Evolutionary conservation across 2,888 invertebrate genomes (phyloP), one percentile per base, ranked within the genome.

Genomic region (Lasioglossum leucozonium): DNA sequence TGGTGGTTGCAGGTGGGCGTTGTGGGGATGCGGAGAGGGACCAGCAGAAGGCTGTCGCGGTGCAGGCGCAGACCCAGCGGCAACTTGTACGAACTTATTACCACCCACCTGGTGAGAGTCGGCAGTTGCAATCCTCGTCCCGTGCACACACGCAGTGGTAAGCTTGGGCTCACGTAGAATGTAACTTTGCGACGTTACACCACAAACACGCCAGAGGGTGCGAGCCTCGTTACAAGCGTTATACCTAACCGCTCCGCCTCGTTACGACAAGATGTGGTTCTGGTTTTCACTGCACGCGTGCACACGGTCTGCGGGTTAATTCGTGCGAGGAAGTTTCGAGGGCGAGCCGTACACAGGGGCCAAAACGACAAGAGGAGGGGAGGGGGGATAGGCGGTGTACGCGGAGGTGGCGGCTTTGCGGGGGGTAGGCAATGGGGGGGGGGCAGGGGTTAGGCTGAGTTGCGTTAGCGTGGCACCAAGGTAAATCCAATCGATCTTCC

Each of bases 241-340:
- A 92, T 91, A 93, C 91, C 91, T 92, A 93, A 94, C 93, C 93
- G 89, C 93, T 90, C 82, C 90, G 89, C 91, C 92, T 92, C 93
- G 91, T 94, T 93, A 93, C 92, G 92, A 92, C 93, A 93, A 93
- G 93, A 93, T 93, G 93, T 91, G 93, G 93, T 92, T 92, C 92
- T 91, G 91, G 93, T 91, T 93, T 92, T 92, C 92, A 86, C 89
- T 89, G 92, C 90, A 91, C 91, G 91, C 91, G 90, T 91, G 89
- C 89, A 91, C 87, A 87, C 84, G 89, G 88, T 91, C 89, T 91
- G 90, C 89, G 91, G 92, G 92, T 92, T 92, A 92, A 90, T 92
- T 90, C 90, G 88, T 90, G 91, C 90, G 91, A 91, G 91, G 84
- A 91, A 91, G 89, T 91, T 91, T 91, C 91, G 90, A 86, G 89